A percentile compares a stretch with the other conserved stretches of the same genome.
Conservation (phyloP, 2,888 invertebrate species). For the Eustalomyia histrio region DNA sequence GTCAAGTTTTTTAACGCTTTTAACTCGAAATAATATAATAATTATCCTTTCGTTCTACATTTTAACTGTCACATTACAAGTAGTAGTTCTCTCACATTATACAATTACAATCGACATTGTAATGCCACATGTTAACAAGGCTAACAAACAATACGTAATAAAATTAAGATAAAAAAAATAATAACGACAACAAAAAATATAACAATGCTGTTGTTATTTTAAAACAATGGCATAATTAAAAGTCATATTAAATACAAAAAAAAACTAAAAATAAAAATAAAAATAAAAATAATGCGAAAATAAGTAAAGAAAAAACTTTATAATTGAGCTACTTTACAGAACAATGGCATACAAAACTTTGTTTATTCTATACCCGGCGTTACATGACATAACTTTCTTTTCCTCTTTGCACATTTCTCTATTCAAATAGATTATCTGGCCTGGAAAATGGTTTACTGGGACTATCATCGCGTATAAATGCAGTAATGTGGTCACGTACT, state of each 20-base stretch:
- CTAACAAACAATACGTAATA: slow-evolving; percentile 38
- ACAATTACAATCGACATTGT: neutral
- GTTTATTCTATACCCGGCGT: neutral
- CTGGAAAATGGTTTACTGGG: slow-evolving; percentile 92
- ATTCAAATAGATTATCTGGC: slow-evolving; percentile 85
- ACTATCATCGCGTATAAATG: slow-evolving; percentile 82
- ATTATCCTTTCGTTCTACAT: slow-evolving; percentile 42
- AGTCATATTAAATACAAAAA: slow-evolving; percentile 27
- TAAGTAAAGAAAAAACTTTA: slow-evolving; percentile 12
- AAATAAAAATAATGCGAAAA: neutral
- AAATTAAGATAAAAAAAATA: slow-evolving; percentile 32
- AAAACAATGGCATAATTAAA: slow-evolving; percentile 51
- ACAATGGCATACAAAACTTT: slow-evolving; percentile 10
- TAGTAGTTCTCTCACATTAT: slow-evolving; percentile 1
- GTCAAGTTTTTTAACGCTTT: too few species aligned
- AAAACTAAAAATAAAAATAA: slow-evolving; percentile 6
- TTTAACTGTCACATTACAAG: slow-evolving; percentile 41
- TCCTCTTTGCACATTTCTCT: neutral
- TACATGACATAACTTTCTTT: neutral
- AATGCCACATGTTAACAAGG: slow-evolving; percentile 56
- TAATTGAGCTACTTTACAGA: slow-evolving; percentile 34
- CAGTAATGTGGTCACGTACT: slow-evolving; percentile 80
- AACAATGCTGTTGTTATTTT: slow-evolving; percentile 17
- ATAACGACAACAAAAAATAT: neutral
- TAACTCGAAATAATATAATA: slow-evolving; percentile 6